Conservation (phyloP, 2,888 invertebrate genomes). For the Perdita meconis region DNA sequence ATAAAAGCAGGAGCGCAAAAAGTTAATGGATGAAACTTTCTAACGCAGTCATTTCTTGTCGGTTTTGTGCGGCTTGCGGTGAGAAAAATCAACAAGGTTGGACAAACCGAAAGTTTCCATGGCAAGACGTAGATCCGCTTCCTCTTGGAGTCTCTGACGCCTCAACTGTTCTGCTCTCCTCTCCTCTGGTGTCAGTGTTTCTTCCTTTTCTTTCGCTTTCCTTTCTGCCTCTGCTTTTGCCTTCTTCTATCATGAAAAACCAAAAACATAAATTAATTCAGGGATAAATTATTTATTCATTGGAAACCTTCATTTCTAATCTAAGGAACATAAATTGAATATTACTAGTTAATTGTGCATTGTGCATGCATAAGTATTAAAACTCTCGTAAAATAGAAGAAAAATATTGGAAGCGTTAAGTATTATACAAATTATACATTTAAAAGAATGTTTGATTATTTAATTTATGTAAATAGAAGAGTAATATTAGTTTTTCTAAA, state of each 20-base stretch:
- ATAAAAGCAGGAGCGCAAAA: slow-evolving; percentile 45
- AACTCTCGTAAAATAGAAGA: too few relatives aligned
- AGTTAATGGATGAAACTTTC: slow-evolving; percentile 31
- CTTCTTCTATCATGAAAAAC: slow-evolving; percentile 84
- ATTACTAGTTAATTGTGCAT: too few relatives aligned
- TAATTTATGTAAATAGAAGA: neutral
- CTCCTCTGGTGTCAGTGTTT: slow-evolving; percentile 91
- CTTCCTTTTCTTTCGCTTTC: slow-evolving; percentile 87
- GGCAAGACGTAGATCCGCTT: slow-evolving; percentile 93
- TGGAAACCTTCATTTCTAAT: neutral
- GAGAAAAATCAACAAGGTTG: slow-evolving; percentile 84
- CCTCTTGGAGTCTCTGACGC: slow-evolving; percentile 93
- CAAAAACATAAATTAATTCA: neutral
- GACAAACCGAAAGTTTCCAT: slow-evolving; percentile 93
- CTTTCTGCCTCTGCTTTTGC: slow-evolving; percentile 88
- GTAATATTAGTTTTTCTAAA: slow-evolving; percentile 5
- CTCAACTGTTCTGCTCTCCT: slow-evolving; percentile 90
- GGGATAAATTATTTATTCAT: neutral
- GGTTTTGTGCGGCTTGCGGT: slow-evolving; percentile 80
- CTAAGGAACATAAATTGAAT: too few relatives aligned
- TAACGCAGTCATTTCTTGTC: slow-evolving; percentile 78
- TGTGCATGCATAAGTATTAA: too few relatives aligned
- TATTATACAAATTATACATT: neutral
- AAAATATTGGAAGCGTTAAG: too few relatives aligned
- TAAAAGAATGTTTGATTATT: too few relatives aligned